phyloP scores from a whole-genome alignment of 2,113 vertebrate species.

The Poicephalus meyeri region DNA sequence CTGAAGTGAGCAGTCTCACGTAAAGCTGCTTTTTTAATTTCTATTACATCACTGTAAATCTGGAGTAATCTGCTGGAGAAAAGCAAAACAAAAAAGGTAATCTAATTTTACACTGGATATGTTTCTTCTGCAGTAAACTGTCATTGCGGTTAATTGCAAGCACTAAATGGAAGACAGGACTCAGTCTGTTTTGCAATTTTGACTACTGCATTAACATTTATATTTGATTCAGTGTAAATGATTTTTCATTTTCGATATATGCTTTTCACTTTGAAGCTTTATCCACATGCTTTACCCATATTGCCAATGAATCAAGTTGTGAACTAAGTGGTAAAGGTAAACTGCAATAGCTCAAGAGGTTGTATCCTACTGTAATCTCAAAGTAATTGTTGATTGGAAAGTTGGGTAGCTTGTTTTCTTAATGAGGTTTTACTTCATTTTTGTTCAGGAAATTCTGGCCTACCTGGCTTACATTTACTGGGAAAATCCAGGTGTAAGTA shows the following conservation, averaged over 20 bases:
- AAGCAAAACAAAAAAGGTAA: background rate
- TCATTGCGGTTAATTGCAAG: constrained; percentile 29
- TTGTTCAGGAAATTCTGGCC: background rate
- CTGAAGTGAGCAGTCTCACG: background rate
- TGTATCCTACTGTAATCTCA: background rate
- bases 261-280: background rate
- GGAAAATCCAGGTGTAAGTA: background rate
- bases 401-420: background rate
- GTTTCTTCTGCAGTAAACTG: background rate
- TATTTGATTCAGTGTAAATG: constrained; percentile 35
- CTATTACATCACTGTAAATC: background rate
- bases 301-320: background rate
- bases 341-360: background rate
- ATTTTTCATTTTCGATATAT: constrained; percentile 1
- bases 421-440: background rate
- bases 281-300: rapidly evolving
- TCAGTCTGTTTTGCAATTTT: constrained; percentile 18
- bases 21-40: background rate
- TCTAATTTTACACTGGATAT: background rate
- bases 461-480: background rate
- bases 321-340: background rate
- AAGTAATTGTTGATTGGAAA: background rate
- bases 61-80: background rate
- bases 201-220: constrained; percentile 37
- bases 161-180: background rate